Base-by-base conservation (phyloP, 2,113 vertebrate species). In the Phalacrocorax pelagicus region DNA sequence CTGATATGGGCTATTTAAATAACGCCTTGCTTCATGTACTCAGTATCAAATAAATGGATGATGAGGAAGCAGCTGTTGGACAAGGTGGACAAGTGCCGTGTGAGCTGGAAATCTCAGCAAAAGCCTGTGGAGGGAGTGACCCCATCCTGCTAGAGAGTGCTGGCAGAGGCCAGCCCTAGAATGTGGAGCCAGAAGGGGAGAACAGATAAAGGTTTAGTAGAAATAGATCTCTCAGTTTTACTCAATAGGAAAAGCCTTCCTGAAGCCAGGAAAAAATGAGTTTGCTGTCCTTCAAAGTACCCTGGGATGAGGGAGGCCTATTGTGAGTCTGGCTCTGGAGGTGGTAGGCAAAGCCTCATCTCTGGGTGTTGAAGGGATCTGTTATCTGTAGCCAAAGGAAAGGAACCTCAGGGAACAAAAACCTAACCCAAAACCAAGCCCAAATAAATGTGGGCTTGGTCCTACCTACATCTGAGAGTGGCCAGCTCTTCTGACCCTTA, bases 341-440 rank as follows among this genome's bases (percentile, higher is more conserved):
- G 16, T 29, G 51, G 3, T 8, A 12, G 29, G 57, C 14, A 78
- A 74, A 30, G 22, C 29, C 52, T 80, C 0, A 0, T 46, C 26
- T 38, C 42, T 67, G 80, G 13, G 9, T 30, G 30, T 52, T 65
- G 63, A 9, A 36, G 36, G 40, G 34, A 15, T 40, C 40, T 58
- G 44, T 40, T 73, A 5, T 15, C 6, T 12, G 1, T 7, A 54
- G 12, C 26, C 30, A 23, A 26, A 71, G 55, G 27, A 29, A 54
- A n/a, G 7, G 19, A 51, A 18, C 9, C 23, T 55, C 38, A 26
- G 36, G 26, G 51, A 59, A 8, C 15, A 62, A 73, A 82, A 74
- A 6, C 22, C 4, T 30, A 57, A 19, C 12, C 9, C 32, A 6
- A 81, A 54, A 8, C 49, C 38, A 66, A 67, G 47, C 17, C 27